Conservation (phyloP, 2,113 vertebrate species). For the Abramis brama region DNA sequence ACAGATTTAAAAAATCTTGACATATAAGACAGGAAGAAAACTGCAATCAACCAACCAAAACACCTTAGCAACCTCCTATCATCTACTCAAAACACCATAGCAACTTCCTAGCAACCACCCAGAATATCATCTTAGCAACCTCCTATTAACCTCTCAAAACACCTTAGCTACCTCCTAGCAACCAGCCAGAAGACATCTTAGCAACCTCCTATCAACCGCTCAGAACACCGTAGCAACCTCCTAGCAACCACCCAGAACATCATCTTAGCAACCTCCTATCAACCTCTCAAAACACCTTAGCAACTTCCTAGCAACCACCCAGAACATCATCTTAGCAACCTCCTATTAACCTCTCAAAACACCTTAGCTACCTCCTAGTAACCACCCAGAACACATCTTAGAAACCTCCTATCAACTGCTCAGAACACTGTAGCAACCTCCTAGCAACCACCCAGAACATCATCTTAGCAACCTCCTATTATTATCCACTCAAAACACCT, state of each 20-base stretch:
- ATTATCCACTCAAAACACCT: rapidly evolving
- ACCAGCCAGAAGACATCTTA: background rate
- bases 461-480: no score
- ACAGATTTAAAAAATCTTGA: background rate
- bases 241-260: no score
- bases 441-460: no score
- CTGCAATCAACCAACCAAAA: background rate
- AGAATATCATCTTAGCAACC: no score
- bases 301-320: background rate
- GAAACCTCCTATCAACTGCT: rapidly evolving
- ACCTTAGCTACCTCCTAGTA: no score
- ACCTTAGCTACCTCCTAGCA: no score
- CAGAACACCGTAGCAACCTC: background rate
- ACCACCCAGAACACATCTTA: no score
- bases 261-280: background rate
- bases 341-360: rapidly evolving
- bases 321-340: no score
- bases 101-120: no score
- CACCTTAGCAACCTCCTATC: background rate
- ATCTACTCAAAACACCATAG: no score
- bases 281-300: background rate
- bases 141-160: no score
- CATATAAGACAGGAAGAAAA: background rate
- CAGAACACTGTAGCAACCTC: no score
- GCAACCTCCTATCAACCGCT: background rate